Conservation (phyloP, 2,113 vertebrate species). For the Nematolebias whitei region DNA sequence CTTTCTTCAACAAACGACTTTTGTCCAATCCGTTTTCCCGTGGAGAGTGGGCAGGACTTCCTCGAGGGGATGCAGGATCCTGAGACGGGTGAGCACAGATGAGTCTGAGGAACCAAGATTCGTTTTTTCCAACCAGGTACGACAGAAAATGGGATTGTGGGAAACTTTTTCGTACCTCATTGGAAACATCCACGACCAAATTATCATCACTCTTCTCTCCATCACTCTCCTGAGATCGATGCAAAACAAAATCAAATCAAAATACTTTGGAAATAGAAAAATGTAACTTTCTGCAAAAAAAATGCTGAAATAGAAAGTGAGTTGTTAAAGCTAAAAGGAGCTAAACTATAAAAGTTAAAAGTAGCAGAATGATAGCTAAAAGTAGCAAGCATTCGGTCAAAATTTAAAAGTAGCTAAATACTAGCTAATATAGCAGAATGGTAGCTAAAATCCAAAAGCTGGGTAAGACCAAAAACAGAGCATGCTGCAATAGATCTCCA, state of each 20-base stretch:
- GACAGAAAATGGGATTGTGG: fast-evolving
- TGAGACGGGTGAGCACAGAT: constrained; percentile 45
- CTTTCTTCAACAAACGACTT: constrained; percentile 87
- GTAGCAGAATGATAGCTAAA: too few relatives aligned
- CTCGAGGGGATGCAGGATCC: constrained; percentile 89
- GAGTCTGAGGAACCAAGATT: background rate
- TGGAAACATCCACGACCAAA: constrained; percentile 94
- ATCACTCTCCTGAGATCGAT: constrained; percentile 87
- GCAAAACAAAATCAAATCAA: background rate
- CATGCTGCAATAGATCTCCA: too few relatives aligned
- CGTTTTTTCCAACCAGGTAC: background rate
- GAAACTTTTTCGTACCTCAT: constrained; percentile 82
- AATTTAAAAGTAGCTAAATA: too few relatives aligned
- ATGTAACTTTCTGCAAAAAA: background rate
- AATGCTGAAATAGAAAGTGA: too few relatives aligned
- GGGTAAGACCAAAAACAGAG: too few relatives aligned
- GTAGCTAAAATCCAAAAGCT: too few relatives aligned
- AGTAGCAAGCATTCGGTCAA: too few relatives aligned
- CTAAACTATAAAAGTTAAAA: too few relatives aligned
- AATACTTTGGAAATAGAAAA: background rate
- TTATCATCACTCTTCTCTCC: constrained; percentile 95
- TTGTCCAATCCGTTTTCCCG: constrained; percentile 95
- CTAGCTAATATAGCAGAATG: too few relatives aligned
- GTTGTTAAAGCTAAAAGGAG: too few relatives aligned
- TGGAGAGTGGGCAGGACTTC: constrained; percentile 92